Evolutionary conservation across 2,888 invertebrate species (phyloP).

Genomic region (Andrena dorsata): DNA sequence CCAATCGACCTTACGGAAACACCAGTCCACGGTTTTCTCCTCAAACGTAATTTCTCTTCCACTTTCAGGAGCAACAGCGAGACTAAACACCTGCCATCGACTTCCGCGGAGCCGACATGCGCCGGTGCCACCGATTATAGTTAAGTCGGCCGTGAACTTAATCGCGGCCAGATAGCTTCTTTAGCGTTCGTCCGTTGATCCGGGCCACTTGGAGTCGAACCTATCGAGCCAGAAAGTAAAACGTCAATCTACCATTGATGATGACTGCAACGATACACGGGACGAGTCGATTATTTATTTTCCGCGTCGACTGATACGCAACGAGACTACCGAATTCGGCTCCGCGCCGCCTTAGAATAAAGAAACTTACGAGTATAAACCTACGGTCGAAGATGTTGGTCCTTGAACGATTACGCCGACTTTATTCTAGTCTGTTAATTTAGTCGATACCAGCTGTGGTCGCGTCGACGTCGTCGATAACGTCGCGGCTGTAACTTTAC

Average conservation of each 20-base stretch:
- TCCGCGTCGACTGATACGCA: background rate
- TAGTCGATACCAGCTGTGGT: constrained; percentile 9
- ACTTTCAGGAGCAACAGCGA: constrained; percentile 70
- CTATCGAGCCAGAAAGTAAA: background rate
- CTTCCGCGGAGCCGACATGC: constrained; percentile 57
- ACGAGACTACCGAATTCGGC: background rate
- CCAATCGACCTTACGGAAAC: background rate
- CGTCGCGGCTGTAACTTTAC: background rate
- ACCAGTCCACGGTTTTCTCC: background rate
- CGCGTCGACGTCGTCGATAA: background rate
- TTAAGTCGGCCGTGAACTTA: background rate
- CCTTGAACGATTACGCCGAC: background rate
- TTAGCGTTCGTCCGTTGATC: too few relatives aligned
- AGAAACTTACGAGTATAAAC: background rate
- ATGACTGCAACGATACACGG: background rate
- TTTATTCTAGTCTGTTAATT: constrained; percentile 23
- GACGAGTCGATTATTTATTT: background rate
- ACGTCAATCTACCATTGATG: background rate
- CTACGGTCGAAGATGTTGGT: background rate
- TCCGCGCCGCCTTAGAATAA: background rate
- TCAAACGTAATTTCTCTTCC: background rate
- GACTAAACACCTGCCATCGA: constrained; percentile 68
- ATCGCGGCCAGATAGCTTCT: background rate
- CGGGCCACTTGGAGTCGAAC: too few relatives aligned
- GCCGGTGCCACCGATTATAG: constrained; percentile 2